Base-by-base conservation (phyloP, 2,797 vertebrate genomes). In the Enoplosus armatus region DNA sequence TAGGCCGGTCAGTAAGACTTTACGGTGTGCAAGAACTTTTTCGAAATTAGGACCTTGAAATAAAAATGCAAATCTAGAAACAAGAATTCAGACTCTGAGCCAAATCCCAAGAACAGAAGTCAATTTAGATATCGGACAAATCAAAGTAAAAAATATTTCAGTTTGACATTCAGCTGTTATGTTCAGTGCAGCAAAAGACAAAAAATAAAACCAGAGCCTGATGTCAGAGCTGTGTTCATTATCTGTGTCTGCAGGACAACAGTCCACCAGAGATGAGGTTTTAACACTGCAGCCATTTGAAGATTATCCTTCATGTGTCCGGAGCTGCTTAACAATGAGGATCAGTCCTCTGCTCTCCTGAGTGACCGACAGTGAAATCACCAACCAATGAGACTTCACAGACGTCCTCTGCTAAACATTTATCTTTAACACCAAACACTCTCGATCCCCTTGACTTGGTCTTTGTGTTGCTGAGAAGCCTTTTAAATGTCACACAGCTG, bases 221-320 rank as follows among this genome's bases (percentile, higher is more conserved):
- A 62, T 6, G 61, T 48, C 41, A 12, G 39, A 37, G 39, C 61
- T 29, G 12, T n/a, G 22, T 62, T 33, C 6, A 31, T 33, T 62
- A 69, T 77, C 73, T 39, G 35, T 37, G 35, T 6, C 35, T 59
- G 41, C 20, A 29, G 63, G 55, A 59, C n/a, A 0, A 2, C 39
- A 0, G 37, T 35, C 43, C 59, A 48, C 59, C 31, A 31, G 66
- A 71, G 67, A 77, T 15, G 6, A 50, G 58, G 33, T 5, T 77
- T 77, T 69, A 68, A 54, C 64, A 6, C 51, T 16, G 66, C 53
- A 31, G 53, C 35, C 58, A 43, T 37, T 20, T 54, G 1, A 11
- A 68, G 59, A 77, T 77, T 56, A 77, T 63, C 59, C 66, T 77
- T 47, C 26, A 7, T 24, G 59, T 47, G 64, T 59, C 53, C 15